Evolutionary conservation across 2,113 vertebrate genomes (phyloP).

Genomic region (Apaloderma vittatum): DNA sequence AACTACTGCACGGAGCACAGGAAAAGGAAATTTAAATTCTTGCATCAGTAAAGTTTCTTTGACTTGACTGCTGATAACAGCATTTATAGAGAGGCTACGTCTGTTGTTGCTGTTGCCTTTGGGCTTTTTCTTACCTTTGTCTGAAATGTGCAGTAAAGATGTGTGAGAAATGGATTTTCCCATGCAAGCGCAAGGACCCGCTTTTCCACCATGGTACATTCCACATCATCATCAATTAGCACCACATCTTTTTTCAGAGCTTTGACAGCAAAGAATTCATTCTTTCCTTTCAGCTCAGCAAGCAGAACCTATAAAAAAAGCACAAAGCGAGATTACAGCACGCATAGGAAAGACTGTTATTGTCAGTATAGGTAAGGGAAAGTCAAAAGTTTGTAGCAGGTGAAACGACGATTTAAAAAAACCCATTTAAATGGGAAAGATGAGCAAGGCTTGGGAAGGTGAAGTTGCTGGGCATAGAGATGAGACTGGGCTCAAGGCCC

Average conservation of each 20-base stretch:
- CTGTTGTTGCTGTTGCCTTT: background rate
- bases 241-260: constrained; percentile 98
- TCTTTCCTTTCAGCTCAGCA: constrained; percentile 91
- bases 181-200: constrained; percentile 93
- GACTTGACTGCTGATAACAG: background rate
- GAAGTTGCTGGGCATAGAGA: background rate
- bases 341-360: fast-evolving
- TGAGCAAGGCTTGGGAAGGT: background rate
- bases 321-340: background rate
- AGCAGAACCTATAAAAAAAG: constrained; percentile 86
- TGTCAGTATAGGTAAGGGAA: background rate
- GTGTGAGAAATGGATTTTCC: constrained; percentile 97
- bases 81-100: background rate
- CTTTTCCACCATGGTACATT: constrained; percentile 99
- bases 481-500: background rate
- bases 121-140: constrained; percentile 86
- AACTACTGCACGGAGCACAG: background rate
- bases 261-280: constrained; percentile 94
- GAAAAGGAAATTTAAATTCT: background rate
- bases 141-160: constrained; percentile 95
- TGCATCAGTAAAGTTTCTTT: background rate
- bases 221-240: constrained; percentile 97
- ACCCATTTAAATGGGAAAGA: background rate
- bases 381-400: background rate
- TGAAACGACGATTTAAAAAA: background rate